Conservation (phyloP, 2,888 invertebrate species). For the Trichacis sp. region DNA sequence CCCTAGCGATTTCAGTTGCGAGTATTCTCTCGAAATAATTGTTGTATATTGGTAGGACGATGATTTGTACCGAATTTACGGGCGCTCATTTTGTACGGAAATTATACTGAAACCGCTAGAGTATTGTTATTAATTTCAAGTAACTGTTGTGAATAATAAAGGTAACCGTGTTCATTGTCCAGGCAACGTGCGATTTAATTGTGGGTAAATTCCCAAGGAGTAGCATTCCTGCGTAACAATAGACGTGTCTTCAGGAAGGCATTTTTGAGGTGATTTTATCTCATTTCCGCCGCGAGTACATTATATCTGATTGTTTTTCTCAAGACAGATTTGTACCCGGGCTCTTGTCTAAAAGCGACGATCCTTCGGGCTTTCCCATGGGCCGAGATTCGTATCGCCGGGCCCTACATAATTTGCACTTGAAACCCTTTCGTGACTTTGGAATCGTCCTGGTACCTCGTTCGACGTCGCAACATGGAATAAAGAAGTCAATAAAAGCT, state of each 20-base stretch:
- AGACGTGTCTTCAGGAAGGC: conserved; percentile 59
- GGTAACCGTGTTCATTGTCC: conserved; percentile 62
- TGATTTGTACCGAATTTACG: too few relatives aligned
- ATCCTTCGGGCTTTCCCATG: conserved; percentile 26
- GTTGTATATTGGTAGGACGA: too few relatives aligned
- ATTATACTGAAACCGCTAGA: too few relatives aligned
- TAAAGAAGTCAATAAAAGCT: conserved; percentile 1
- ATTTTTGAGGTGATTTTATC: conserved; percentile 59
- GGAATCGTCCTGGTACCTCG: too few relatives aligned
- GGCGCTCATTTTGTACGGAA: too few relatives aligned
- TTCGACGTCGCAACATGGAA: too few relatives aligned
- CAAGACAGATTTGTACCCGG: conserved; percentile 33
- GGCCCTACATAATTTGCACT: conserved; percentile 21
- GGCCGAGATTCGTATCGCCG: conserved; percentile 19
- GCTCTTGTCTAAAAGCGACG: conserved; percentile 37
- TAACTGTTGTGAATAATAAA: conserved; percentile 64
- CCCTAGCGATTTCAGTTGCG: too few relatives aligned
- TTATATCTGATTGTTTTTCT: conserved; percentile 45
- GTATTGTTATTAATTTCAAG: conserved; percentile 60
- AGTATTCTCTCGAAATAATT: too few relatives aligned
- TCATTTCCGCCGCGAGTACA: conserved; percentile 54
- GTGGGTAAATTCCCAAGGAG: conserved; percentile 68
- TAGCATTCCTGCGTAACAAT: conserved; percentile 59
- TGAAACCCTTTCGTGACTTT: neutral
- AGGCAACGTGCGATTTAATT: conserved; percentile 64